Percentiles rank a stretch among this genome's conserved stretches.
Conservation (phyloP, 2,888 invertebrate genomes). For the Chrysotoxum bicinctum region DNA sequence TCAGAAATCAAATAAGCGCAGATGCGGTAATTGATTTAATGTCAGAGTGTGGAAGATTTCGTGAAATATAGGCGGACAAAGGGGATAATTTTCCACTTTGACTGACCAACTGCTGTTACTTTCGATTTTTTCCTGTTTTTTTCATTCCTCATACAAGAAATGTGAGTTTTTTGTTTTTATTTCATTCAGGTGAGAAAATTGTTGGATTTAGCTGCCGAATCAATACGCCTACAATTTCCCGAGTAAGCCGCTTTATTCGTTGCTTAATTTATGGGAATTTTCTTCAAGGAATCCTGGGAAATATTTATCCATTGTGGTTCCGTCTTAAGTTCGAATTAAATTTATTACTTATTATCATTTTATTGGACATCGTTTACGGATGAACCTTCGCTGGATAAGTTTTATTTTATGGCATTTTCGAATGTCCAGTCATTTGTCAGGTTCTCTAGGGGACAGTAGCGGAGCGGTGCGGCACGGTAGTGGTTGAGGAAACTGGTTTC, state of each 20-base stretch:
- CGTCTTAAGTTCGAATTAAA: slow-evolving; percentile 59
- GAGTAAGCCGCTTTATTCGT: slow-evolving; percentile 12
- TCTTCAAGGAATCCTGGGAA: slow-evolving; percentile 1
- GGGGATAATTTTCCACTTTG: slow-evolving; percentile 62
- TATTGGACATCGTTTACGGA: slow-evolving; percentile 58
- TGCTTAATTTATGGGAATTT: slow-evolving; percentile 26
- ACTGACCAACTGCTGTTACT: slow-evolving; percentile 64
- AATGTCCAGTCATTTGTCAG: slow-evolving; percentile 65
- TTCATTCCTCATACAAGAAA: background rate
- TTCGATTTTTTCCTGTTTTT: slow-evolving; percentile 24
- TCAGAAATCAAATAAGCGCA: slow-evolving; percentile 37
- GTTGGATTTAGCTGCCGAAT: slow-evolving; percentile 38
- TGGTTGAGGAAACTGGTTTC: slow-evolving; percentile 37
- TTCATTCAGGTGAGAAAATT: slow-evolving; percentile 57
- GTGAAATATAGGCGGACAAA: slow-evolving; percentile 64
- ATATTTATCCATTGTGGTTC: slow-evolving; percentile 26
- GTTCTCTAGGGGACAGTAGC: background rate
- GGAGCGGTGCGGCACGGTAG: background rate
- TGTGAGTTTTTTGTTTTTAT: background rate
- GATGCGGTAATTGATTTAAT: slow-evolving; percentile 68
- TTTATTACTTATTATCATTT: slow-evolving; percentile 68
- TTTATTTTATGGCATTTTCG: slow-evolving; percentile 34
- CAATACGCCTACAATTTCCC: slow-evolving; percentile 58
- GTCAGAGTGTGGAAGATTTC: slow-evolving; percentile 41
- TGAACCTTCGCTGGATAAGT: slow-evolving; percentile 9